A percentile compares a stretch with the other conserved stretches of the same genome.
These are phyloP conservation scores for Pachyrhynchus sulphureomaculatus DNA, from an alignment of 1,140 invertebrate genomes.

Conservation along the genomic window DNA sequence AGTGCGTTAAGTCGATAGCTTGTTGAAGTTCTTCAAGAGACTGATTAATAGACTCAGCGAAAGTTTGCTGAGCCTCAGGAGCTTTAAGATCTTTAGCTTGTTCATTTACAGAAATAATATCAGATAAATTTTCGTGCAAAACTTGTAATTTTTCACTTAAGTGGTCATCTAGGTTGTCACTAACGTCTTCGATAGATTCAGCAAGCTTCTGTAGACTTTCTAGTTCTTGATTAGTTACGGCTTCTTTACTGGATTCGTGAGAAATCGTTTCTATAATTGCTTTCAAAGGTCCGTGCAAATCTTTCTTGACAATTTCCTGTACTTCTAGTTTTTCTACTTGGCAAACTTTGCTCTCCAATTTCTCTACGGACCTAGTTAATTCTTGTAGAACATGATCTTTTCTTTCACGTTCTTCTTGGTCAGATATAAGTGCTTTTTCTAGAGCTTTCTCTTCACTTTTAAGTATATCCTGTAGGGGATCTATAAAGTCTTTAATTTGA, in stretches of 20 bases:
- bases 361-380: conserved; percentile 33
- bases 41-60: conserved; percentile 26
- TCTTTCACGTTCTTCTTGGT: conserved; percentile 41
- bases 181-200: conserved; percentile 33
- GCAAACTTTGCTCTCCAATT: conserved; percentile 14
- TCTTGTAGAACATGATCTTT: conserved; percentile 37
- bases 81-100: conserved; percentile 23
- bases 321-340: not conserved
- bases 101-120: conserved; percentile 30
- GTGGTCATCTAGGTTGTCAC: conserved; percentile 23
- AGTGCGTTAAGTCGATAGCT: conserved; percentile 39
- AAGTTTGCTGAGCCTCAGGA: conserved; percentile 14
- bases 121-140: conserved; percentile 28
- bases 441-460: conserved; percentile 52
- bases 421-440: conserved; percentile 40
- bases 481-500: conserved; percentile 47
- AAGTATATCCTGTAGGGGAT: conserved; percentile 54
- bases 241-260: conserved; percentile 1
- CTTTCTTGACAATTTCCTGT: not conserved
- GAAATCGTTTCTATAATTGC: conserved; percentile 32
- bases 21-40: conserved; percentile 34
- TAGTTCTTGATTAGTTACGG: conserved; percentile 30
- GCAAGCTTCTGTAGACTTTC: conserved; percentile 30
- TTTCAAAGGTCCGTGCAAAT: conserved; percentile 33
- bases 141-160: conserved; percentile 37